These are phyloP conservation scores for Lacerta bilineata DNA, from an alignment of 2,797 vertebrate genomes.

Conservation along the genomic window DNA sequence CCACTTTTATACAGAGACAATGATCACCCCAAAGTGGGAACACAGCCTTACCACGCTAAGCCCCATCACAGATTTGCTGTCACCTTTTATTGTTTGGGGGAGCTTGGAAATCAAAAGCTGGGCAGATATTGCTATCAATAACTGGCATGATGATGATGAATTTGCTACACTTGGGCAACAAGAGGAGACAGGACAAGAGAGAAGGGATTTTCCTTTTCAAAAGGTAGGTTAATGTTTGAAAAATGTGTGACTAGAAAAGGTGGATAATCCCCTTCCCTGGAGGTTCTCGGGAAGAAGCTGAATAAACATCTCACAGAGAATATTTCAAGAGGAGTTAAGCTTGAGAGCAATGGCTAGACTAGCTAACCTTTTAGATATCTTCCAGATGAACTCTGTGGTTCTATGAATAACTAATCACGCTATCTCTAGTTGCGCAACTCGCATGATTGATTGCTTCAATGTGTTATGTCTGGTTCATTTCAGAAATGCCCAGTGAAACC, in stretches of 20 bases:
- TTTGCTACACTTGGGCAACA: not conserved
- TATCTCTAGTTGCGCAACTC: not conserved
- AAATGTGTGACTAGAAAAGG: not conserved
- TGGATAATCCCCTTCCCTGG: not conserved
- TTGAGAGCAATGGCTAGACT: not conserved
- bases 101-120: conserved; percentile 22
- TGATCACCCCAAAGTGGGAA: conserved; percentile 24
- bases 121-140: conserved; percentile 2
- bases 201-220: not conserved
- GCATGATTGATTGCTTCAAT: not conserved
- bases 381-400: not conserved
- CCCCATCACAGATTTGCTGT: not conserved
- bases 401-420: not conserved
- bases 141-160: not conserved
- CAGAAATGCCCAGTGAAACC: not conserved
- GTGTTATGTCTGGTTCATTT: not conserved
- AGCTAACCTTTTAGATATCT: not conserved
- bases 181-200: not conserved
- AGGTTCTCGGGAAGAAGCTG: not conserved
- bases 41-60: conserved; percentile 13
- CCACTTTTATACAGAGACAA: conserved; percentile 12
- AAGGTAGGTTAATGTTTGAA: not conserved
- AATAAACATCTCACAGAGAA: not conserved
- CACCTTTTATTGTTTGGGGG: not conserved
- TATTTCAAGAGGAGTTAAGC: not conserved